Percentiles rank a stretch among this genome's conserved stretches.
phyloP scores from a whole-genome alignment of 2,888 invertebrate species.

The Lapara coniferarum region DNA sequence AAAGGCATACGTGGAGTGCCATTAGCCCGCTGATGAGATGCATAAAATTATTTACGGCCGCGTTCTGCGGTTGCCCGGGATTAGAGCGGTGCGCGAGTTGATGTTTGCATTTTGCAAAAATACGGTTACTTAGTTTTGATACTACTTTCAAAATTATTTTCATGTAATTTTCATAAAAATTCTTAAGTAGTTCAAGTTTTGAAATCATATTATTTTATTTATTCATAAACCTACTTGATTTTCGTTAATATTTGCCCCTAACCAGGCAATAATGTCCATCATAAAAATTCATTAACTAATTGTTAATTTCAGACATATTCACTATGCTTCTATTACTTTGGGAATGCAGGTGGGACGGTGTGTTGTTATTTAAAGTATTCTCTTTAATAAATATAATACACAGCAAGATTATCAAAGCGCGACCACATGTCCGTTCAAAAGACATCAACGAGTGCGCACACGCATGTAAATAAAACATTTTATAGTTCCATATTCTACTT shows the following conservation, averaged over 20 bases:
- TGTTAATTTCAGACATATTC: no score
- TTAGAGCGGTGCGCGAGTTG: constrained; percentile 22
- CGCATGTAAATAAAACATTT: not conserved
- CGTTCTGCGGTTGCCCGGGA: constrained; percentile 29
- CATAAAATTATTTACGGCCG: constrained; percentile 33
- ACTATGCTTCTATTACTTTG: not conserved
- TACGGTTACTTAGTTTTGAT: not conserved
- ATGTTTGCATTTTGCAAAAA: constrained; percentile 25
- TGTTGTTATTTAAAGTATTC: not conserved
- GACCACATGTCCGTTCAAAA: constrained; percentile 43
- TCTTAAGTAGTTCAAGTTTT: no score
- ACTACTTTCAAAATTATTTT: not conserved
- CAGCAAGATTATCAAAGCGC: constrained; percentile 9
- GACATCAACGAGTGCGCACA: constrained; percentile 56
- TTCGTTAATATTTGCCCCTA: not conserved
- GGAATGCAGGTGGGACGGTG: not conserved
- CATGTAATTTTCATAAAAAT: not conserved
- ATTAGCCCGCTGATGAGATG: constrained; percentile 32
- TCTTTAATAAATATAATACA: not conserved
- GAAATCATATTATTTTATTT: not conserved
- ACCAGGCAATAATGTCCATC: not conserved
- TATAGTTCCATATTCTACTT: no score
- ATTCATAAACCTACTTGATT: no score
- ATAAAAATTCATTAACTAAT: not conserved
- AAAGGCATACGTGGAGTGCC: constrained; percentile 13